Evolutionary conservation across 64 coral and sea anemone genomes (phyloP), one percentile per base, ranked within the genome.

Genomic region (Montipora cactus): DNA sequence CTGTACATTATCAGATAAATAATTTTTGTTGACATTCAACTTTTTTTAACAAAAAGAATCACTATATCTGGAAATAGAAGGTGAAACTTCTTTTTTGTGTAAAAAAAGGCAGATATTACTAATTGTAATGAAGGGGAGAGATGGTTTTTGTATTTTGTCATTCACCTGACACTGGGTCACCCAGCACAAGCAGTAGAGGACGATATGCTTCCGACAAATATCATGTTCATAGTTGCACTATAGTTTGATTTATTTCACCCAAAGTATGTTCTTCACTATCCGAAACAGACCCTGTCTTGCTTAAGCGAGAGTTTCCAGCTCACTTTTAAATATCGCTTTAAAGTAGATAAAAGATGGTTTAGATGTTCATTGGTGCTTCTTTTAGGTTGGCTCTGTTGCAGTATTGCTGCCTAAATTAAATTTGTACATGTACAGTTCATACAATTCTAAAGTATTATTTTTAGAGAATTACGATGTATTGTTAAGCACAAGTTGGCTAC

Each of bases 401-500:
- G 19, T 44, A 72, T 22, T 72, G 18, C 67, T 86, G 64, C 46
- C 47, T 49, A 71, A 72, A 71, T 22, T 47, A n/a, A 86, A 86
- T 86, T 86, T 86, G 66, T 72, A 86, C 82, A 12, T 86, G 62
- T 86, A 50, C 82, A 72, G 7, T 47, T 72, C 62, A 69, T 11
- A 50, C 46, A 28, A 15, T 58, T 28, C 4, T n/a, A 59, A 20
- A n/a, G 46, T 16, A 71, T 86, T 86, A 85, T 86, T 86, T 86
- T 86, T 86, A 86, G 66, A 86, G 2, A 72, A 48, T 86, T 21
- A n/a, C 7, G 61, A 71, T 86, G 66, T 49, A 71, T 23, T 64
- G 55, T 86, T 51, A 9, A 13, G 16, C 18, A 22, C 62, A 86
- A 21, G 13, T 70, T 50, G 48, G 8, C 19, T 20, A 86, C 8